Percentiles rank a stretch among this genome's conserved stretches.
Conservation (phyloP, 2,113 vertebrate species). For the Bubo blakistoni region DNA sequence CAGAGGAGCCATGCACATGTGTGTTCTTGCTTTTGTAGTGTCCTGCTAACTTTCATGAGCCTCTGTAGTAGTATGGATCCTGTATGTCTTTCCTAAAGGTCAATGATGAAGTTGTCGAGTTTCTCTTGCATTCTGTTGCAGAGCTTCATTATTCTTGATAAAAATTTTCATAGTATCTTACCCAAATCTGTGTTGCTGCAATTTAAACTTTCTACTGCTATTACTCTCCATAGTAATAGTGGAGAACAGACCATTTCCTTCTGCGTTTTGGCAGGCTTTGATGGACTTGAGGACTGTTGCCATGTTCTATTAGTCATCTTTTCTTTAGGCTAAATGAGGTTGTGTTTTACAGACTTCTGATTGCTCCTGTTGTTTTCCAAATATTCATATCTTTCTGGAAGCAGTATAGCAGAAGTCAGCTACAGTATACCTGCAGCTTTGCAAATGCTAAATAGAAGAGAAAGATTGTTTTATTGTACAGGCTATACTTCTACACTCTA, state of each 20-base stretch:
- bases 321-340: background rate
- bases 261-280: background rate
- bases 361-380: background rate
- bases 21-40: background rate
- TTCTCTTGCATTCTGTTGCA: background rate
- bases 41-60: background rate
- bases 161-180: background rate
- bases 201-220: background rate
- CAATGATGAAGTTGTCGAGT: background rate
- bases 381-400: background rate
- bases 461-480: background rate
- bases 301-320: background rate
- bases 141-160: background rate
- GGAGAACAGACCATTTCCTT: background rate
- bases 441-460: background rate
- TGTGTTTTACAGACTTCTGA: background rate
- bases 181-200: background rate
- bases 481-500: background rate
- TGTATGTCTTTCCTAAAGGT: background rate
- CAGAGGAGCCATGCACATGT: rapidly evolving
- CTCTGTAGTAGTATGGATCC: background rate
- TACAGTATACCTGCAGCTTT: background rate
- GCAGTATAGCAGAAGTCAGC: background rate
- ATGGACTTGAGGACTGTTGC: background rate
- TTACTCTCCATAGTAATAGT: background rate